Evolutionary conservation across 2,797 vertebrate genomes (phyloP), one percentile per base, ranked within the genome.

Genomic region (Ctenopoma kingsleyae): DNA sequence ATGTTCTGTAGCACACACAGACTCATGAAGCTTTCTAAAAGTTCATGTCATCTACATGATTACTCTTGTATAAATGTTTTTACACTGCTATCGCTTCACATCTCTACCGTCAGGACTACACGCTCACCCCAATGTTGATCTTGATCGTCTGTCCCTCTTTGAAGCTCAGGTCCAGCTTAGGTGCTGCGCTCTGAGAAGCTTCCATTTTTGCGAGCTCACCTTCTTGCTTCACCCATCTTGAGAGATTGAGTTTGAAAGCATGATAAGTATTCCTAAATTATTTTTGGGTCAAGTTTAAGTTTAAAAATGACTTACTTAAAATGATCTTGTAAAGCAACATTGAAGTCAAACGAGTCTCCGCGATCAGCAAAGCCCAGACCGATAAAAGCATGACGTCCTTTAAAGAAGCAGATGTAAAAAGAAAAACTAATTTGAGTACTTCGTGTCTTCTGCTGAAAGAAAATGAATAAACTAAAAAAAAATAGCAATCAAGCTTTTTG

Each of bases 121-220:
- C 19, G 16, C 94, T 96, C 91, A 99, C 98, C 88, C 96, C 97
- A 0, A 99, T 97, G 92, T 91, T 98, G 81, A 99, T 96, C 80
- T 97, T 99, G 90, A 99, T 99, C 30, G 98, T 99, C 84, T 99
- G 97, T 2, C 98, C 98, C 41, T 99, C 98, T 90, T 99, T 99
- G 90, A 99, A 98, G 83, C 98, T 94, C 51, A 99, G 91, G 85
- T 99, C 97, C 68, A 99, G 89, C 56, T 96, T 98, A 8, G 97
- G 97, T 3, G 91, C 94, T 9, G 92, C 40, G 0, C 91, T 91
- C 2, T 93, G 93, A 70, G 55, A 64, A 11, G 96, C 95, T 92
- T 96, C 96, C 91, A 95, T 88, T 71, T 92, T 96, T 40, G 97
- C 97, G 15, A 99, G 90, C 76, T 99, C 97, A 0, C 94, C 90